A percentile compares a stretch with the other conserved stretches of the same genome.
phyloP scores from a whole-genome alignment of 1,140 invertebrate genomes.

The Oedothorax gibbosus region DNA sequence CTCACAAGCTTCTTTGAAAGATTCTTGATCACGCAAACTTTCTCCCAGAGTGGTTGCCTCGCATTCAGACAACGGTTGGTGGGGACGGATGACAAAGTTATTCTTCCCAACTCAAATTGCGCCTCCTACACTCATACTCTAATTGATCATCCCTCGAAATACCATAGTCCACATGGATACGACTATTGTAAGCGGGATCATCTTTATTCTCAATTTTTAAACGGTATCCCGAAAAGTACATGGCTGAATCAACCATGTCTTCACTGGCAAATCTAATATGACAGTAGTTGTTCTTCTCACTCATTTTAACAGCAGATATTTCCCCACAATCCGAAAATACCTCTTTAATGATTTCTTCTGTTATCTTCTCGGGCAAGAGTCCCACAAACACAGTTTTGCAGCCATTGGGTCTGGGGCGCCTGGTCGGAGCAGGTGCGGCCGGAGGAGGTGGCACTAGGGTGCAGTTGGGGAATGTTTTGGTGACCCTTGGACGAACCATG shows the following conservation, averaged over 20 bases:
- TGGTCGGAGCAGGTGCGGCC: slow-evolving; percentile 82
- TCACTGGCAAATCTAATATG: no score
- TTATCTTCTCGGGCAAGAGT: slow-evolving; percentile 91
- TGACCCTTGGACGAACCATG: no score
- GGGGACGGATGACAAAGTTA: slow-evolving; percentile 82
- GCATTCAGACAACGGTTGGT: slow-evolving; percentile 85
- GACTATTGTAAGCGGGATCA: slow-evolving; percentile 84
- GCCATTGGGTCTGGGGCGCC: slow-evolving; percentile 84
- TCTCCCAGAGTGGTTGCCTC: slow-evolving; percentile 83
- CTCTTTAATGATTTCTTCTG: slow-evolving; percentile 87
- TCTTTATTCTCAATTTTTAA: slow-evolving; percentile 83
- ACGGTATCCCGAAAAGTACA: slow-evolving; percentile 93
- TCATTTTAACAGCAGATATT: slow-evolving; percentile 89
- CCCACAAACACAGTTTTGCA: slow-evolving; percentile 95
- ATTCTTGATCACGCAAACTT: slow-evolving; percentile 79
- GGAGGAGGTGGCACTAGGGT: slow-evolving; percentile 91
- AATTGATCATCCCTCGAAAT: slow-evolving; percentile 90
- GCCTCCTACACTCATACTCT: slow-evolving; percentile 88
- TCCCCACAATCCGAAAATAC: slow-evolving; percentile 92
- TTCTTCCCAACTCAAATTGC: slow-evolving; percentile 80
- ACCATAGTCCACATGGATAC: slow-evolving; percentile 95
- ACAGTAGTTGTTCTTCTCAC: slow-evolving; percentile 96
- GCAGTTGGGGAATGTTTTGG: no score
- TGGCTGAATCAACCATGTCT: slow-evolving; percentile 91
- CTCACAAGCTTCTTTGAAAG: slow-evolving; percentile 73